Base-by-base conservation (phyloP, 2,113 vertebrate genomes). In the Saccopteryx bilineata region DNA sequence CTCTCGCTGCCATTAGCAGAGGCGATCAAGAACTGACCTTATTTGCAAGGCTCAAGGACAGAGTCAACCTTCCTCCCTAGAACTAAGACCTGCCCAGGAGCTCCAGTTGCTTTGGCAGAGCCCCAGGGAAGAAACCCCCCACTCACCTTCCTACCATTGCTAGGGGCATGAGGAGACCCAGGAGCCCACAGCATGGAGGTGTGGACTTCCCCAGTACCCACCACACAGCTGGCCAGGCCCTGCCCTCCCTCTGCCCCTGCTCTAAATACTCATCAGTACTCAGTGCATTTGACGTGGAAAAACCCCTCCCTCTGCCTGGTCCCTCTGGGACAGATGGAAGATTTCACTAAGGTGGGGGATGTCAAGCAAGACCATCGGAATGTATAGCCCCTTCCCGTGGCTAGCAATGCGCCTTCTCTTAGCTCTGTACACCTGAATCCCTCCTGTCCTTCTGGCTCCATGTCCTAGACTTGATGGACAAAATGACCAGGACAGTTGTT, bases 201-300 rank as follows among this genome's bases (percentile, higher is more conserved):
- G n/a, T 23, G 28, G 33, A 31, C 28, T 0, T 28, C 75, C 39
- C 58, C 50, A 15, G 0, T 13, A 50, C 13, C 46, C 21, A 28
- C 28, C 15, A 21, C 61, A 3, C 12, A 17, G 9, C 84, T 56
- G 54, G 39, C 66, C 10, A 1, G 5, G 1, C 63, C 85, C 56
- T 13, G 7, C 50, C 58, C 56, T 48, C 24, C 68, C 58, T 46
- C 9, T 60, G 14, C 13, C 9, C 48, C 50, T 15, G n/a, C 31
- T 48, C 10, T 23, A 11, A 76, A 76, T 1, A 39, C 4, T n/a
- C 65, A 31, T 33, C 8, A 28, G 75, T 5, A 15, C 18, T 17
- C 9, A 4, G 26, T 2, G 68, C 17, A 1, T 24, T 11, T 24
- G 13, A 58, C 13, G 0, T 7, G 23, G 58, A 60, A 9, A 31